Percentiles rank a stretch among this genome's conserved stretches.
These are phyloP conservation scores for Carposina sasakii DNA, from an alignment of 1,140 invertebrate species.

Conservation along the genomic window DNA sequence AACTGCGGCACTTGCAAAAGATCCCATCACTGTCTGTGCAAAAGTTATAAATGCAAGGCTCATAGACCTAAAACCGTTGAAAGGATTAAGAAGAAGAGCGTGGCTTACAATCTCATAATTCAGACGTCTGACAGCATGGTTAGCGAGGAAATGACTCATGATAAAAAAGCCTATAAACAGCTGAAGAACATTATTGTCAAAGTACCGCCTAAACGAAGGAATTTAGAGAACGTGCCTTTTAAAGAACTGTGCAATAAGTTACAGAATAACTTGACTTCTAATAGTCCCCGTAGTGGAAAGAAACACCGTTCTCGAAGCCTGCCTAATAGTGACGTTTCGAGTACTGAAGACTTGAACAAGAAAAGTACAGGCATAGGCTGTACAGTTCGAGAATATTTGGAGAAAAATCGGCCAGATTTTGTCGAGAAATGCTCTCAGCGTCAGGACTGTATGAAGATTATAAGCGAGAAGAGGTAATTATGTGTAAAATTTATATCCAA, in stretches of 20 bases:
- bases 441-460: slow-evolving; percentile 49
- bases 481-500: not conserved
- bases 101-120: slow-evolving; percentile 66
- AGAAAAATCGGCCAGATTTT: slow-evolving; percentile 62
- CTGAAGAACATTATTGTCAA: slow-evolving; percentile 56
- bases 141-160: slow-evolving; percentile 37
- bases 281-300: slow-evolving; percentile 21
- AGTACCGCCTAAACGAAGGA: slow-evolving; percentile 43
- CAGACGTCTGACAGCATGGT: slow-evolving; percentile 63
- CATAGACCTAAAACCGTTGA: slow-evolving; percentile 38
- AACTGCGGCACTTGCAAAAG: slow-evolving; percentile 47
- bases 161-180: slow-evolving; percentile 29
- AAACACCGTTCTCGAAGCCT: slow-evolving; percentile 38
- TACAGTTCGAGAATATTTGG: slow-evolving; percentile 61
- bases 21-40: slow-evolving; percentile 39
- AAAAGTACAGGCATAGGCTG: slow-evolving; percentile 31
- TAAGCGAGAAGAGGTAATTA: slow-evolving; percentile 54
- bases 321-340: slow-evolving; percentile 48
- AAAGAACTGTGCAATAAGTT: slow-evolving; percentile 42
- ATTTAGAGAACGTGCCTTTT: slow-evolving; percentile 38
- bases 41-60: slow-evolving; percentile 43
- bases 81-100: slow-evolving; percentile 51
- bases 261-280: slow-evolving; percentile 32
- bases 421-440: slow-evolving; percentile 43
- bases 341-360: slow-evolving; percentile 37